Base-by-base conservation (phyloP, 1,140 invertebrate species). In the Aporrectodea caliginosa region DNA sequence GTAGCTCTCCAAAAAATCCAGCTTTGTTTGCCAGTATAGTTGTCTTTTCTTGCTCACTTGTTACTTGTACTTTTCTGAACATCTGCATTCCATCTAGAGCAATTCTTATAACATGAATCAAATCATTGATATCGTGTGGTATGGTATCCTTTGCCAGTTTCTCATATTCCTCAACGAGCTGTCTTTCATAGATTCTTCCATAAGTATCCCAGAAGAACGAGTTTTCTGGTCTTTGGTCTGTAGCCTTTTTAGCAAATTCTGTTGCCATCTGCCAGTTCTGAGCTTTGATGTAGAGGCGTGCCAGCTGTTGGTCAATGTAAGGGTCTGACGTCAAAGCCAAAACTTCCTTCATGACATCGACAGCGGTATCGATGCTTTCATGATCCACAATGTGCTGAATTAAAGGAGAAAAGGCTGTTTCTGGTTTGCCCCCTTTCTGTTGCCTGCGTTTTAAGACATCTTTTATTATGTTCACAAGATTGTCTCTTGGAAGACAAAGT, bases 201-300 rank as follows among this genome's bases (percentile, higher is more conserved):
- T 82, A 82, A 29, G 83, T 84, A 72, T 84, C 82, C 78, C 81
- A 82, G 30, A 84, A 32, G 75, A 79, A 84, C 29, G 83, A 84
- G 72, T 77, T 82, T 1, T 78, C 71, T 0, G 83, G 82, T 33
- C 35, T 73, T 73, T 77, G 77, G 16, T 77, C 31, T 22, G 78
- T 82, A 22, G 80, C 81, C 16, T 22, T 77, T 34, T 79, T 78
- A 6, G 83, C 81, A 81, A 79, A 83, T 29, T 81, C 71, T 34
- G 80, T 75, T 68, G 83, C 83, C 33, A 78, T 69, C 22, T n/a
- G 14, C 81, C 81, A 84, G 69, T 83, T 83, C 35, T 82, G 77
- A 22, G 72, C 68, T 27, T 83, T 35, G 58, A 84, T 84, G 75
- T 81, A 84, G 70, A 82, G 75, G 70, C 83, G 75, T n/a, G 81